phyloP scores from a whole-genome alignment of 2,113 vertebrate genomes.

The Oncorhynchus clarkii region DNA sequence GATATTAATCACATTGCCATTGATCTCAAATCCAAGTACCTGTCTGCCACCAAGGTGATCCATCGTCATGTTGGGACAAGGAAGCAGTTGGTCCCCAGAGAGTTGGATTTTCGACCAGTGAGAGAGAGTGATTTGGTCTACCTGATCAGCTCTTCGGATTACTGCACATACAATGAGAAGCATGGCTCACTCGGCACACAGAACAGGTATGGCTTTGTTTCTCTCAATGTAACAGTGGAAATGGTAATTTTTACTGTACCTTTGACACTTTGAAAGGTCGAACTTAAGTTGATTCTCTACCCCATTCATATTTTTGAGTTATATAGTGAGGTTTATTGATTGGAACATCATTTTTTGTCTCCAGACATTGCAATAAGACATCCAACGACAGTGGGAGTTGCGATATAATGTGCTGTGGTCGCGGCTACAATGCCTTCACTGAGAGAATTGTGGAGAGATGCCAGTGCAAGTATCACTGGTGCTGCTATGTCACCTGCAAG shows the following conservation, averaged over 20 bases:
- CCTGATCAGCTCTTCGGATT: slow-evolving; percentile 73
- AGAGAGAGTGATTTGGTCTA: slow-evolving; percentile 73
- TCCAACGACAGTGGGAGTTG: slow-evolving; percentile 68
- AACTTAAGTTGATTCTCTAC: too few relatives aligned
- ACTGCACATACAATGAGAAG: slow-evolving; percentile 63
- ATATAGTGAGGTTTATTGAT: neutral
- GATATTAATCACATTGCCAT: slow-evolving; percentile 63
- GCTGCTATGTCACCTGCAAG: slow-evolving; percentile 78
- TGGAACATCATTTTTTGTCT: neutral
- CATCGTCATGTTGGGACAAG: slow-evolving; percentile 65
- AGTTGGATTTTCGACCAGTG: slow-evolving; percentile 63
- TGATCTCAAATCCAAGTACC: slow-evolving; percentile 76
- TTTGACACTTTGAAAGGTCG: too few relatives aligned
- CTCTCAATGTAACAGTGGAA: neutral
- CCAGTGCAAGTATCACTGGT: slow-evolving; percentile 78
- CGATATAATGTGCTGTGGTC: slow-evolving; percentile 76
- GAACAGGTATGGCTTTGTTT: slow-evolving; percentile 65
- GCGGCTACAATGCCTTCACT: slow-evolving; percentile 75
- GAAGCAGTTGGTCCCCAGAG: slow-evolving; percentile 71
- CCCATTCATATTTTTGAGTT: neutral
- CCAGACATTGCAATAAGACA: slow-evolving; percentile 77
- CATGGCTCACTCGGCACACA: slow-evolving; percentile 75
- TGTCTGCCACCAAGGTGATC: slow-evolving; percentile 72
- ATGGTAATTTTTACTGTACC: too few relatives aligned
- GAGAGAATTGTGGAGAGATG: slow-evolving; percentile 75